Evolutionary conservation across 2,888 invertebrate species (phyloP), one percentile per base, ranked within the genome.

Genomic region (Archips crataeganus): DNA sequence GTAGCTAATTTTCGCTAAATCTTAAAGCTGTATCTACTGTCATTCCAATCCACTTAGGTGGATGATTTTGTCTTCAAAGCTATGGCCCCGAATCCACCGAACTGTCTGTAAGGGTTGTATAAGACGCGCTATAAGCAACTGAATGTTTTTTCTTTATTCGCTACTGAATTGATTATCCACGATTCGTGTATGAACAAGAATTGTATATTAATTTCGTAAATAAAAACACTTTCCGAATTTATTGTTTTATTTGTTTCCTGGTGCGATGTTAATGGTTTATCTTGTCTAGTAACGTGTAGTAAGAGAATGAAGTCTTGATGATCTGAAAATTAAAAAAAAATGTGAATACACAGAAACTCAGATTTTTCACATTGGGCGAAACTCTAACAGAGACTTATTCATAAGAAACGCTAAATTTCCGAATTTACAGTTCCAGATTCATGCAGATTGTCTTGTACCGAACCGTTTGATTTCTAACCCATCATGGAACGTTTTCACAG

Each of bases 161-260:
- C 72, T 63, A 34, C 70, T 72, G 62, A 68, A 69, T 73, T 63
- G 47, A 59, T 45, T 63, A 64, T 65, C 67, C 51, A 62, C 63
- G 57, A 69, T 85, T 84, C 82, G 86, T 91, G 89, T 92, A 92
- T 90, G 92, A 91, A 88, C 88, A 87, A 90, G 86, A 89, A 92
- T 92, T 94, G 93, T 94, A 93, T 94, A 93, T 90, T 93, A 89
- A 93, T 93, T 93, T 94, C 92, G 88, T 93, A 90, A 94, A 94
- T 94, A 94, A 94, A 76, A 94, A 92, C 88, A 89, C 89, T 92
- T 88, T 91, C 89, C 86, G 78, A 88, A 88, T 86, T 85, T 81
- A 78, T 75, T 75, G 45, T 62, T 76, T 75, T 76, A 84, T 85
- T 81, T 80, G 78, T 80, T 82, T 79, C n/a, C n/a, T 65, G 39